phyloP scores from a whole-genome alignment of 2,888 invertebrate species.

The Noctua comes region DNA sequence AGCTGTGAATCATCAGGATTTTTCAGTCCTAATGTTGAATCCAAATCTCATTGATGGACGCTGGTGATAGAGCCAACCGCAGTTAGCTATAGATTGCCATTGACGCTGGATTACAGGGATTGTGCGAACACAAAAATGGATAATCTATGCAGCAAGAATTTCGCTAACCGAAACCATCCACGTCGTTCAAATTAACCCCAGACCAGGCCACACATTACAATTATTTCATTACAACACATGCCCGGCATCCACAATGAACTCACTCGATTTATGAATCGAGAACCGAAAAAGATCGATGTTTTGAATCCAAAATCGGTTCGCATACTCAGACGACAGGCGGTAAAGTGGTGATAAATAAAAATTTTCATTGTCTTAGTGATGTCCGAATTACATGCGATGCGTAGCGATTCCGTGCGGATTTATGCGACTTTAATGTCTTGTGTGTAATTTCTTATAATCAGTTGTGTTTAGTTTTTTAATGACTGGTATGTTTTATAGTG shows the following conservation, averaged over 20 bases:
- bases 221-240: conserved; percentile 58
- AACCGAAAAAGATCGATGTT: conserved; percentile 62
- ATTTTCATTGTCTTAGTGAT: conserved; percentile 55
- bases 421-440: conserved; percentile 5
- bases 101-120: background rate
- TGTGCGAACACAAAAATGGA: background rate
- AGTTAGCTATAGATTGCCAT: background rate
- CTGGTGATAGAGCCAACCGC: background rate
- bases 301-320: conserved; percentile 62
- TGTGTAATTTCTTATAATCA: conserved; percentile 12
- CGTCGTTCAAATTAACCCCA: conserved; percentile 62
- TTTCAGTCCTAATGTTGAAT: background rate
- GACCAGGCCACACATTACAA: conserved; percentile 59
- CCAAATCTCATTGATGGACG: background rate
- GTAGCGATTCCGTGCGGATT: conserved; percentile 31
- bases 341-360: conserved; percentile 46
- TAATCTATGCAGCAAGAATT: background rate
- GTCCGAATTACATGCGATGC: conserved; percentile 40
- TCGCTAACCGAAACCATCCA: conserved; percentile 29
- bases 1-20: background rate
- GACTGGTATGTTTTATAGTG: background rate
- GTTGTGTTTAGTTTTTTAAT: conserved; percentile 33
- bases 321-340: conserved; percentile 59
- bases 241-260: conserved; percentile 53
- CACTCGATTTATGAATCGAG: conserved; percentile 57